Base-by-base conservation (phyloP, 2,113 vertebrate genomes). In the Charina bottae region DNA sequence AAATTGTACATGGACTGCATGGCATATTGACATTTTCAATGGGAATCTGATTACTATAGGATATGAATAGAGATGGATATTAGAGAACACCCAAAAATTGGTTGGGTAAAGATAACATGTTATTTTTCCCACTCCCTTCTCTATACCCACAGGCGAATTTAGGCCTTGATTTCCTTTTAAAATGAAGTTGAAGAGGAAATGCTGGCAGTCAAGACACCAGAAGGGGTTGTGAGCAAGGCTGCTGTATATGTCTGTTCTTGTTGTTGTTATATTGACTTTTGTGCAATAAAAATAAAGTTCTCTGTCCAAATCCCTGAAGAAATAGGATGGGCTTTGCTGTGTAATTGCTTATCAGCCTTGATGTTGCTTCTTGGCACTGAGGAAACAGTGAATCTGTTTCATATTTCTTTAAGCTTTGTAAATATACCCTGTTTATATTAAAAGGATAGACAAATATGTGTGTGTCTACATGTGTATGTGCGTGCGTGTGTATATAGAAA, bases 361-460 rank as follows among this genome's bases (percentile, higher is more conserved):
- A 97, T 96, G 94, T 96, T 96, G 95, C 93, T 94, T 96, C 93
- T 97, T 97, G 96, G 95, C 95, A 96, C 97, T 96, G 97, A 94
- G 93, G 95, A 97, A 97, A 95, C 94, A 97, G 95, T 93, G 93
- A 97, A 97, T 98, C 96, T 97, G 97, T 96, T 97, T 97, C 92
- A 93, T 93, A 97, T 98, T 97, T 96, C 96, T 96, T 96, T 95
- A 95, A 96, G 95, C 95, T 97, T 97, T 97, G 96, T 97, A 97
- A 97, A 97, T 97, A 97, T 87, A 97, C 94, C 94, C 96, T 97
- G 95, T 97, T 97, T 97, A 96, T 97, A 97, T 97, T 97, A 97
- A 97, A 97, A 96, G 97, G 95, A 97, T 97, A 96, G 95, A 96
- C 96, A 98, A 97, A 97, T 97, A 33, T 37, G 26, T 64, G 26